These are phyloP conservation scores for Tetramorium simillimum DNA, from an alignment of 1,140 invertebrate species.

Conservation along the genomic window DNA sequence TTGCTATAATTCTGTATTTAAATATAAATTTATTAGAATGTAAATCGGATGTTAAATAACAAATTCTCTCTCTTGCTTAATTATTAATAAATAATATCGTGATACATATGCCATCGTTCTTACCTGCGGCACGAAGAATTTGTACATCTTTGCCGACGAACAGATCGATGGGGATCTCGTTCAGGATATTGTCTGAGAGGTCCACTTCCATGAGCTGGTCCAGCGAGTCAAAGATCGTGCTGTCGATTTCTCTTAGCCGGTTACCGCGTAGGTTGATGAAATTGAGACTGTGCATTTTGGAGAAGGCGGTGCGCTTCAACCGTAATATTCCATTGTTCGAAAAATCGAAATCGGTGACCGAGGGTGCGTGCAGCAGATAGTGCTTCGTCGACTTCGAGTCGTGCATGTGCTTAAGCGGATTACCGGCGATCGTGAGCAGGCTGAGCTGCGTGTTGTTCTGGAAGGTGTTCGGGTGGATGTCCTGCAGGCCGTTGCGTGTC, in stretches of 20 bases:
- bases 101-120: conserved; percentile 32
- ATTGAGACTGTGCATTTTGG: conserved; percentile 87
- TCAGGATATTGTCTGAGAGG: conserved; percentile 88
- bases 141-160: conserved; percentile 87
- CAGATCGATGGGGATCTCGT: conserved; percentile 86
- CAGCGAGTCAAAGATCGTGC: conserved; percentile 86
- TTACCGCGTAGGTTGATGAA: conserved; percentile 89
- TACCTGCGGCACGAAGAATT: conserved; percentile 84
- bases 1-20: neutral
- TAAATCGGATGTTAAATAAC: neutral
- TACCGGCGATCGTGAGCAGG: conserved; percentile 88
- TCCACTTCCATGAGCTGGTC: conserved; percentile 88
- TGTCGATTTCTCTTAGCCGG: conserved; percentile 87
- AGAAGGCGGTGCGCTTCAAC: conserved; percentile 87
- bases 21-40: neutral
- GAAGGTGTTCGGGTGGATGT: conserved; percentile 89
- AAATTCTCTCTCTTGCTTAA: neutral
- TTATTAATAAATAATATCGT: conserved; percentile 7
- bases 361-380: conserved; percentile 87
- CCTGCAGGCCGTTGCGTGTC: conserved; percentile 87
- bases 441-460: conserved; percentile 88
- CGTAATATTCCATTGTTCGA: conserved; percentile 88
- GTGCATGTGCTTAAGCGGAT: conserved; percentile 87
- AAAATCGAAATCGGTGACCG: conserved; percentile 88
- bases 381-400: conserved; percentile 79